Evolutionary conservation across 2,888 invertebrate species (phyloP).

Genomic region (Notodonta dromedarius): DNA sequence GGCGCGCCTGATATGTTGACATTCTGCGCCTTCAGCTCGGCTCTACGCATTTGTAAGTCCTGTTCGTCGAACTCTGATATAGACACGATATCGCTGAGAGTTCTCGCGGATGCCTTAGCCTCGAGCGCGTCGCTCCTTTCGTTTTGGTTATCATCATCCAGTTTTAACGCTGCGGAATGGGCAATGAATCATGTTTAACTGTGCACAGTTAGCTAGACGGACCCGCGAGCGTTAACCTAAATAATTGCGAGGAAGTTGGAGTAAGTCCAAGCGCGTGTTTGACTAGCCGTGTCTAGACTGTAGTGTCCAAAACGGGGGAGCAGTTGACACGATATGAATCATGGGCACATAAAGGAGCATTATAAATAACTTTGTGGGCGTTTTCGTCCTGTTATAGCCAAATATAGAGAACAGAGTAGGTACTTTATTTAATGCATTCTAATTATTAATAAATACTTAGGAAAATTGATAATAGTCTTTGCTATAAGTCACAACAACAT

Average conservation of each 20-base stretch:
- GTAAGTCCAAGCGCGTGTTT: conserved; percentile 49
- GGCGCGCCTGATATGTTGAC: conserved; percentile 53
- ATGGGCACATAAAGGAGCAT: conserved; percentile 20
- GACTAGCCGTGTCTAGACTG: conserved; percentile 44
- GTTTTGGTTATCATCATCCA: conserved; percentile 83
- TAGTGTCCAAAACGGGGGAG: conserved; percentile 32
- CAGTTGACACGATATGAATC: conserved; percentile 23
- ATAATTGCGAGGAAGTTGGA: conserved; percentile 56
- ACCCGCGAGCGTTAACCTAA: conserved; percentile 43
- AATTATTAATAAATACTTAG: no score
- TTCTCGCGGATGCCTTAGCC: conserved; percentile 87
- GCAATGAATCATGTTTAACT: conserved; percentile 44
- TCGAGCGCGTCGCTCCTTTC: conserved; percentile 71
- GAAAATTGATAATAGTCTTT: no score
- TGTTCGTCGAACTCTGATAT: conserved; percentile 89
- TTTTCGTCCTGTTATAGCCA: not conserved
- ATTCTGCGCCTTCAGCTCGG: conserved; percentile 69
- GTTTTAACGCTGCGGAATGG: conserved; percentile 80
- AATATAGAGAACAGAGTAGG: not conserved
- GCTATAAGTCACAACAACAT: no score
- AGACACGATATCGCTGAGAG: conserved; percentile 89
- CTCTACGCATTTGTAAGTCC: conserved; percentile 82
- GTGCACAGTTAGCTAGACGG: conserved; percentile 24
- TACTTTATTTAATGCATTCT: no score
- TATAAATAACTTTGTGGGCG: not conserved